Evolutionary conservation across 2,888 invertebrate genomes (phyloP), one percentile per base, ranked within the genome.

Genomic region (Notodonta dromedarius): DNA sequence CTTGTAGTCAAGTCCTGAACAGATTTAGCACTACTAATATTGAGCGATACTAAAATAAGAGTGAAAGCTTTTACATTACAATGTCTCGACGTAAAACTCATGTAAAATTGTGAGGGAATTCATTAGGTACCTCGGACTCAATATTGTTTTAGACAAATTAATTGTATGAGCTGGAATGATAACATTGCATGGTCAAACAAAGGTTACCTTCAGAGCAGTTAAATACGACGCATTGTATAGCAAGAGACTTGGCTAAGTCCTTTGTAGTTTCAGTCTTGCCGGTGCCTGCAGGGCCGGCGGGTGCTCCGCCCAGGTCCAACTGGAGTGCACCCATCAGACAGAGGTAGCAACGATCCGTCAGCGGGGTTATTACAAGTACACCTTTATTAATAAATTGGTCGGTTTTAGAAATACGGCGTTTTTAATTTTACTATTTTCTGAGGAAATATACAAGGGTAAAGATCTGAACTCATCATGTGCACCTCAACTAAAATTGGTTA

Each of bases 181-280:
- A 9, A 42, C 11, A 42, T 11, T 42, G 42, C 7, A 42, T 42
- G 42, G 42, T 13, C 13, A 58, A 16, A 24, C 16, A 48, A n/a
- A 35, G 40, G 4, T 56, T 68, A 90, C 97, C 97, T 89, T 98
- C 98, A 0, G 98, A 98, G 80, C 98, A 98, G 87, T 98, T 98
- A 83, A 98, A 98, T 0, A 98, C 98, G 0, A 98, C 97, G 81
- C 98, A 98, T 85, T 97, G 97, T 72, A 97, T 96, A 5, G 98
- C 98, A 44, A 98, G 86, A 0, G 97, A 95, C 86, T 98, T 98
- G 9, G 97, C 97, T 74, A 98, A 90, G 90, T 98, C 98, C 83
- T 98, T 98, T 0, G 97, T 98, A 0, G 98, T 98, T 87, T 98
- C 98, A 0, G 98, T 98, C 90, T 98, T 98, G 39, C 98, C 98